Evolutionary conservation across 2,888 invertebrate species (phyloP).

Genomic region (Rhorus exstirpatorius): DNA sequence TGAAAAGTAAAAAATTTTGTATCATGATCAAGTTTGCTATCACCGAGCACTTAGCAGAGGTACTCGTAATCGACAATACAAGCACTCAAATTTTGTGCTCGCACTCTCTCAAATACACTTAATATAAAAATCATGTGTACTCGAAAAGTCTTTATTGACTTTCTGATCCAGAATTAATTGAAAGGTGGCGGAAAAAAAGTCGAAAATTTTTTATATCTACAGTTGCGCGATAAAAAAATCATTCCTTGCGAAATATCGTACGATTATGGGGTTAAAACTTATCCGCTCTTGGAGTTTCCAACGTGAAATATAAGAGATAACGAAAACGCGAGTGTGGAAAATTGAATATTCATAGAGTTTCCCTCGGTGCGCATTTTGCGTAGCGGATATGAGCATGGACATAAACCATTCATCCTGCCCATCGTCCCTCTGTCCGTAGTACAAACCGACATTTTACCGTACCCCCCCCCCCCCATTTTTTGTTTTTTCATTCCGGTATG

Average conservation of each 20-base stretch:
- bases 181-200: neutral
- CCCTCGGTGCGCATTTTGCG: neutral
- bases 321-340: constrained; percentile 27
- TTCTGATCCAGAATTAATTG: neutral
- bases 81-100: neutral
- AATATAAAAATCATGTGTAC: neutral
- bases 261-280: neutral
- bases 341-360: constrained; percentile 48
- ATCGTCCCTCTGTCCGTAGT: constrained; percentile 5
- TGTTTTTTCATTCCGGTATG: constrained; percentile 9
- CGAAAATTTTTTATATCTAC: no score
- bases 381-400: neutral
- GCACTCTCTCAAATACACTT: neutral
- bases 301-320: constrained; percentile 9
- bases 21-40: constrained; percentile 11
- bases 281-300: neutral
- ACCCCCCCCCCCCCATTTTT: constrained; percentile 43
- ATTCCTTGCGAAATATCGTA: neutral
- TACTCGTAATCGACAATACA: neutral
- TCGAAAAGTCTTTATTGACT: no score
- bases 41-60: neutral
- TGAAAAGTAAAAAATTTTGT: no score
- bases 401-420: constrained; percentile 38
- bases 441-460: constrained; percentile 27
- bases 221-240: neutral